Percentiles rank a stretch among this genome's conserved stretches.
phyloP scores from a whole-genome alignment of 2,113 vertebrate species.

The Hippopotamus amphibius region DNA sequence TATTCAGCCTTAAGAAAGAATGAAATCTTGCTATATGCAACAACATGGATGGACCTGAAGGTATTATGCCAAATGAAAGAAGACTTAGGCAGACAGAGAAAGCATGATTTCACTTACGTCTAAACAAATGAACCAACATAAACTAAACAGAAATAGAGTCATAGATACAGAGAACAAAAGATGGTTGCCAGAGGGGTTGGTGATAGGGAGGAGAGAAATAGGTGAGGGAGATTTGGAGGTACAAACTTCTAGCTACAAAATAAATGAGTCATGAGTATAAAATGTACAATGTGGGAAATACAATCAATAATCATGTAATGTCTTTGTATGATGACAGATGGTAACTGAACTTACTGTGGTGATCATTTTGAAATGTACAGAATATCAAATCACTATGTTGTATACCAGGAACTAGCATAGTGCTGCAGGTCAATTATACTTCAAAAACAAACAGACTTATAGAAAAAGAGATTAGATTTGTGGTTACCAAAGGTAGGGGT shows the following conservation, averaged over 20 bases:
- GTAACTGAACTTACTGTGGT: not conserved
- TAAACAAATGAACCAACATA: not conserved
- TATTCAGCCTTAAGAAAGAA: not conserved
- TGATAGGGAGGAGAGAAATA: not conserved
- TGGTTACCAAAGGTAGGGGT: not conserved
- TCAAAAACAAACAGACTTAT: not conserved
- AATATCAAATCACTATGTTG: not conserved
- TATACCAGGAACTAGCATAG: not conserved
- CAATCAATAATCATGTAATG: not conserved
- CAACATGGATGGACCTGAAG: not conserved
- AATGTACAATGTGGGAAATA: not conserved
- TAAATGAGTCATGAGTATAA: not conserved
- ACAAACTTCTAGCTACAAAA: not conserved
- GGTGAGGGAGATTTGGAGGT: not conserved
- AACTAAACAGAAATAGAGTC: not conserved
- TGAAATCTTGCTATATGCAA: not conserved
- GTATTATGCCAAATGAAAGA: not conserved
- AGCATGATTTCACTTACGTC: not conserved
- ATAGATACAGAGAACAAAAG: not conserved
- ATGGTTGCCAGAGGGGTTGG: not conserved
- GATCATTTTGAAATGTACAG: not conserved
- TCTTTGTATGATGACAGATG: not conserved
- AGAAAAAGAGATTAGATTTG: not conserved
- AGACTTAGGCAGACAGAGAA: not conserved
- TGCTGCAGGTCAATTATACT: not conserved